Evolutionary conservation across 2,797 vertebrate genomes (phyloP).

Genomic region (Coregonus ussuriensis): DNA sequence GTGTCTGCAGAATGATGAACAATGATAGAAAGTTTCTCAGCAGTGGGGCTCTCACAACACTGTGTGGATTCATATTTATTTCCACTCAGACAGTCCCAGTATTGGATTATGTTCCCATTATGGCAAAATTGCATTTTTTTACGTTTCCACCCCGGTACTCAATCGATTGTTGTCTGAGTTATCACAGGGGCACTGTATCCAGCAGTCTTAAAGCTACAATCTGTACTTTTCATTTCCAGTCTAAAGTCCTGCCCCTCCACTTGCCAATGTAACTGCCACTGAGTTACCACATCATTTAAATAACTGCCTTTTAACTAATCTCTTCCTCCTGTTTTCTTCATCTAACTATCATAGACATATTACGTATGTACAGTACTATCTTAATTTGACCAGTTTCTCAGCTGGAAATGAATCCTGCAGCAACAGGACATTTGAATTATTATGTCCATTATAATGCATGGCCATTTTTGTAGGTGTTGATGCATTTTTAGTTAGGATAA

Average conservation of each 20-base stretch:
- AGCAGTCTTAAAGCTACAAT: no score
- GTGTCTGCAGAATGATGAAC: conserved; percentile 33
- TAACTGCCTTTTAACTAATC: not conserved
- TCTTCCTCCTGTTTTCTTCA: not conserved
- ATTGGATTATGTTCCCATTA: conserved; percentile 37
- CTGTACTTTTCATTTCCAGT: no score
- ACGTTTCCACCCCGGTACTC: not conserved
- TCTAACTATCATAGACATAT: no score
- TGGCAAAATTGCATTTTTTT: conserved; percentile 23
- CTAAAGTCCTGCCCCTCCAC: no score
- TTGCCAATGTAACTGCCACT: no score
- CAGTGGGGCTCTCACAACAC: conserved; percentile 9
- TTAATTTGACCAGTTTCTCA: not conserved
- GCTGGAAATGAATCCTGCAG: no score
- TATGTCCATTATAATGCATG: no score
- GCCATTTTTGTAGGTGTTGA: no score
- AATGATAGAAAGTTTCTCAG: conserved; percentile 12
- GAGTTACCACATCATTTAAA: not conserved
- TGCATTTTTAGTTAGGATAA: no score
- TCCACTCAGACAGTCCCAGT: not conserved
- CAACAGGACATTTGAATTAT: no score
- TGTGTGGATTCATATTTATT: conserved; percentile 26
- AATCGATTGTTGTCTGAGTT: conserved; percentile 21
- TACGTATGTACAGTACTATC: no score
- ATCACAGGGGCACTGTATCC: not conserved